A percentile compares a stretch with the other conserved stretches of the same genome.
These are phyloP conservation scores for Verasper variegatus DNA, from an alignment of 2,113 vertebrate genomes.

Conservation along the genomic window DNA sequence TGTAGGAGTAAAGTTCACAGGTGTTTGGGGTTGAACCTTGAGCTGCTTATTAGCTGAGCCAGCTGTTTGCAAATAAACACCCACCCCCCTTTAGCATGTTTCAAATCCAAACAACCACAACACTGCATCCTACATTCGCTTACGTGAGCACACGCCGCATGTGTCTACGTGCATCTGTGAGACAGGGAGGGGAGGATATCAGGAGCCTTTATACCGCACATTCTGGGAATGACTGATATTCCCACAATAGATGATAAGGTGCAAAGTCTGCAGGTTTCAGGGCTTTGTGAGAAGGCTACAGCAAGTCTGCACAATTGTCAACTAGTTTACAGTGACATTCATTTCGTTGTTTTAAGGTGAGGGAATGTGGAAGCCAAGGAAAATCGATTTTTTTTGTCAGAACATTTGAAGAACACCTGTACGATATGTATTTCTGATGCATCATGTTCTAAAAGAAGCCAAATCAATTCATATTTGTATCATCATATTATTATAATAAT, in stretches of 20 bases:
- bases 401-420: background rate
- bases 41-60: slow-evolving; percentile 48
- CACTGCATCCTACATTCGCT: slow-evolving; percentile 14
- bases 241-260: slow-evolving; percentile 15
- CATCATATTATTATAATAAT: too few relatives aligned
- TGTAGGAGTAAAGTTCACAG: slow-evolving; percentile 67
- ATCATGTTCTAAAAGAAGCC: too few relatives aligned
- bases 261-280: slow-evolving; percentile 12
- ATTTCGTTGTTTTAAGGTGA: slow-evolving; percentile 3
- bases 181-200: background rate
- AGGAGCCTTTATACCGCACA: background rate
- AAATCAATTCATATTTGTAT: background rate
- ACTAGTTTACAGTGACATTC: slow-evolving; percentile 13
- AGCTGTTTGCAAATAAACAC: slow-evolving; percentile 80
- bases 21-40: slow-evolving; percentile 76
- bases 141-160: slow-evolving; percentile 27
- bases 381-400: background rate
- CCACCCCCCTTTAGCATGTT: slow-evolving; percentile 59
- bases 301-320: slow-evolving; percentile 1
- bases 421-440: too few relatives aligned
- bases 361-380: background rate
- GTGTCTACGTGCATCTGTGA: slow-evolving; percentile 14
- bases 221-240: slow-evolving; percentile 26
- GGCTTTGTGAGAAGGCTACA: background rate
- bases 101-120: slow-evolving; percentile 70